Percentiles rank a stretch among this genome's conserved stretches.
Evolutionary conservation across 1,140 invertebrate genomes (phyloP).

Genomic region (Diorhabda carinulata): DNA sequence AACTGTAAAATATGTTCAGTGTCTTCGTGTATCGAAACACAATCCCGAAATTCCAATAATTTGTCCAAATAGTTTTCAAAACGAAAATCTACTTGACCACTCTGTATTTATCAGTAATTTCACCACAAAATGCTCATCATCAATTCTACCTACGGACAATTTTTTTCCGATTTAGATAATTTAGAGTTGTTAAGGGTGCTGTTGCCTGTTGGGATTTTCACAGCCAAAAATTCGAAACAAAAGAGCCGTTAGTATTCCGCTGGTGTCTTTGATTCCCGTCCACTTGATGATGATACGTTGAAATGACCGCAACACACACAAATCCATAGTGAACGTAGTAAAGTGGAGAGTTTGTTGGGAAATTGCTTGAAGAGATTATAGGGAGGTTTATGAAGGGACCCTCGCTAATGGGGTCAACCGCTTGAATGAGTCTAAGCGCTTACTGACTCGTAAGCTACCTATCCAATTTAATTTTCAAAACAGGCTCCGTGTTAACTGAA

Average conservation of each 20-base stretch:
- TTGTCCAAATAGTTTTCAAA: no score
- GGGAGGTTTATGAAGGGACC: background rate
- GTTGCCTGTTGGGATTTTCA: background rate
- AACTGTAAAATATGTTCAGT: no score
- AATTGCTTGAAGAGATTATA: background rate
- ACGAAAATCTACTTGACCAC: no score
- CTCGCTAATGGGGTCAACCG: background rate
- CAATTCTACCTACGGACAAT: background rate
- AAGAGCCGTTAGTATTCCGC: slow-evolving; percentile 36
- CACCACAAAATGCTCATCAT: no score
- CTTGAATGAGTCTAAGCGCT: background rate
- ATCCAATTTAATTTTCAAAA: no score
- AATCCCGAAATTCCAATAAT: no score
- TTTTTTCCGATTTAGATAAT: slow-evolving; percentile 11
- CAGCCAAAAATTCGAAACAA: slow-evolving; percentile 3
- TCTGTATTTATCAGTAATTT: no score
- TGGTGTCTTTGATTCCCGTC: slow-evolving; percentile 26
- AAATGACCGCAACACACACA: slow-evolving; percentile 34
- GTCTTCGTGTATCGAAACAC: no score
- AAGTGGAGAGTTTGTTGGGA: slow-evolving; percentile 25
- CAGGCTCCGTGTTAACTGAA: no score
- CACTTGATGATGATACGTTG: slow-evolving; percentile 44
- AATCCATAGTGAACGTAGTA: slow-evolving; percentile 35
- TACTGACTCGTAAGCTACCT: no score
- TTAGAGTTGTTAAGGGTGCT: slow-evolving; percentile 3